Percentiles rank a stretch among this genome's conserved stretches.
phyloP scores from a whole-genome alignment of 2,113 vertebrate genomes.

The Seriola aureovittata region DNA sequence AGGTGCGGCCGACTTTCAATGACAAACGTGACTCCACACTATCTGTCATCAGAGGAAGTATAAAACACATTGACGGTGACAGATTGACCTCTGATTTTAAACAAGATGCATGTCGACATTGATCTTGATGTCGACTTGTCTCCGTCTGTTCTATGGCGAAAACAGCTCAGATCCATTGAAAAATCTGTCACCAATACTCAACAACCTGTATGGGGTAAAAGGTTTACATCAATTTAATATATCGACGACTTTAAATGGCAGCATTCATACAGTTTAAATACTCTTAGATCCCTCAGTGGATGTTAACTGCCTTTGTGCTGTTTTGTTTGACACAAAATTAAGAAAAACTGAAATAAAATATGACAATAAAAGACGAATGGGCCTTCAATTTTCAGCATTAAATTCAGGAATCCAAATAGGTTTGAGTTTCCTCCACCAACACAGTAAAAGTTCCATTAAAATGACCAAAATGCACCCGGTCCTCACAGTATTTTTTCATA shows the following conservation, averaged over 20 bases:
- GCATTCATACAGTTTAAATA: neutral
- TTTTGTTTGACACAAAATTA: neutral
- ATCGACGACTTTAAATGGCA: neutral
- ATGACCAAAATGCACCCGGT: constrained; percentile 12
- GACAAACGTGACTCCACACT: neutral
- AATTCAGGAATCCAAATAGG: neutral
- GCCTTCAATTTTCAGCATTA: too few relatives aligned
- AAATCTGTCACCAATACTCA: neutral
- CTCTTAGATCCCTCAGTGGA: neutral
- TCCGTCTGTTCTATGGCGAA: neutral
- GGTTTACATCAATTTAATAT: neutral
- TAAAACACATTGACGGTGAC: neutral
- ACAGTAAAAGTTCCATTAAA: constrained; percentile 24
- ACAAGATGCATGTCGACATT: constrained; percentile 9
- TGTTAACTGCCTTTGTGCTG: neutral
- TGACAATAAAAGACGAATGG: neutral
- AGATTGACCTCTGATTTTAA: constrained; percentile 4
- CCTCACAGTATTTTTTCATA: constrained; percentile 8
- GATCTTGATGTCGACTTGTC: constrained; percentile 8
- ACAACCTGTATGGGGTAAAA: neutral
- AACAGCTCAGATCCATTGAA: constrained; percentile 13
- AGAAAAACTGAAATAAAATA: neutral
- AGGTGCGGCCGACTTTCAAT: neutral
- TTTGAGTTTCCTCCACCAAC: neutral
- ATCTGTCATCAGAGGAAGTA: neutral